Conservation (phyloP, 2,113 vertebrate species). For the Montifringilla adamsi region DNA sequence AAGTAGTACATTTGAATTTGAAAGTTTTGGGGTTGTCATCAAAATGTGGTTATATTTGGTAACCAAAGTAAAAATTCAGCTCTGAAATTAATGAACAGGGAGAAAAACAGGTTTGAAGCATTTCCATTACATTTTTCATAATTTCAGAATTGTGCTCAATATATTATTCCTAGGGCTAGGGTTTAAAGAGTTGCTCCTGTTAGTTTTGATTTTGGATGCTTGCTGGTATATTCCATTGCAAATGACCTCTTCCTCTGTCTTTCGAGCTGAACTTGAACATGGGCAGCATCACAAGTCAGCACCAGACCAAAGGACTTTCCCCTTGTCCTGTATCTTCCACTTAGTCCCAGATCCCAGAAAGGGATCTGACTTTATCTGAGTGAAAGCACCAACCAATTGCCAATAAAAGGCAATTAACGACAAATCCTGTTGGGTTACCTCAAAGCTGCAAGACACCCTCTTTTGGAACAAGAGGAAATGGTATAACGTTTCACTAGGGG, state of each 20-base stretch:
- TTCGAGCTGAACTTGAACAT: neutral
- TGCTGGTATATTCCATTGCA: neutral
- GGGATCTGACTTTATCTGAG: neutral
- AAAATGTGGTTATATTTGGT: neutral
- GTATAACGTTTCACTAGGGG: neutral
- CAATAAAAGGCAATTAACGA: neutral
- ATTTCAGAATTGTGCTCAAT: neutral
- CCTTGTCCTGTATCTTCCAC: neutral
- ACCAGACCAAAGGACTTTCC: neutral
- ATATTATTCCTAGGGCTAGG: neutral
- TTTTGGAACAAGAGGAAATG: neutral
- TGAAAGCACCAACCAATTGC: neutral
- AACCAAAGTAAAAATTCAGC: neutral
- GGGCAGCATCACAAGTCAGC: neutral
- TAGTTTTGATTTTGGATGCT: neutral
- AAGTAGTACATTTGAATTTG: neutral
- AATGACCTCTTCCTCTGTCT: neutral
- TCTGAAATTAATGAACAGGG: neutral
- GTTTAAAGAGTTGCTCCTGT: neutral
- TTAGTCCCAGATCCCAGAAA: neutral
- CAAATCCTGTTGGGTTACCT: neutral
- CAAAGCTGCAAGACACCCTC: neutral
- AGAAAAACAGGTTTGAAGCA: neutral
- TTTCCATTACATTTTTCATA: neutral
- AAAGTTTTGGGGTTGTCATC: neutral